Percentiles rank a stretch among this genome's conserved stretches.
Conservation (phyloP, 2,113 vertebrate species). For the Chionodraco myersi region DNA sequence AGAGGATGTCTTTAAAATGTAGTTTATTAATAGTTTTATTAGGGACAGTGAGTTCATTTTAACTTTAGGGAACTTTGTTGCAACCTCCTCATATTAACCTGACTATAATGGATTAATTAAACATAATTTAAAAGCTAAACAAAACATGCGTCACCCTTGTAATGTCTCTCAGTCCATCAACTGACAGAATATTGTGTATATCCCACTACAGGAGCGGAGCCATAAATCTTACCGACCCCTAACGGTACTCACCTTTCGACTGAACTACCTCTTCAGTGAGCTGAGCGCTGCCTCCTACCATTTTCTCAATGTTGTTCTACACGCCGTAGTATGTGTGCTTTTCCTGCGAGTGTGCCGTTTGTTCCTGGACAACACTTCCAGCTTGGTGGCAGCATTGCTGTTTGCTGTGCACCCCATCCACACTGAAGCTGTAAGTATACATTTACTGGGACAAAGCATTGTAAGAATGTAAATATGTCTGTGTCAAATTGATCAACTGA, state of each 20-base stretch:
- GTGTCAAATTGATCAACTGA: not conserved
- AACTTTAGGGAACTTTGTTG: not conserved
- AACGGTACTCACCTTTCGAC: slow-evolving; percentile 95
- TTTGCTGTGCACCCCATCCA: slow-evolving; percentile 97
- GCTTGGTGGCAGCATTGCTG: slow-evolving; percentile 90
- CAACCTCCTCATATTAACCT: not conserved
- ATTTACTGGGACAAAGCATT: no score
- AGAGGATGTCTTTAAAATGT: not conserved
- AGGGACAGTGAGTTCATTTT: not conserved
- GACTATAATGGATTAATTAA: not conserved
- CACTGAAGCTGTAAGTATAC: slow-evolving; percentile 94
- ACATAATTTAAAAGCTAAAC: not conserved
- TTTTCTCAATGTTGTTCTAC: slow-evolving; percentile 91
- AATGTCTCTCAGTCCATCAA: not conserved
- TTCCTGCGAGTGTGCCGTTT: slow-evolving; percentile 94
- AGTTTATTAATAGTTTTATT: not conserved
- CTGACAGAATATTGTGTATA: slow-evolving; percentile 11
- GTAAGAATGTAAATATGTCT: not conserved
- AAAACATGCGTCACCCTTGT: not conserved
- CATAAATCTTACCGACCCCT: slow-evolving; percentile 98
- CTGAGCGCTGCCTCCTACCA: slow-evolving; percentile 95
- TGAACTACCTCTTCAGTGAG: slow-evolving; percentile 96
- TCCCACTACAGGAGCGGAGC: slow-evolving; percentile 90
- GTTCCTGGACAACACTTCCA: slow-evolving; percentile 89
- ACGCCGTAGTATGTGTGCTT: slow-evolving; percentile 90